phyloP scores from a whole-genome alignment of 1,140 invertebrate genomes.

The Saccostrea cuccullata region DNA sequence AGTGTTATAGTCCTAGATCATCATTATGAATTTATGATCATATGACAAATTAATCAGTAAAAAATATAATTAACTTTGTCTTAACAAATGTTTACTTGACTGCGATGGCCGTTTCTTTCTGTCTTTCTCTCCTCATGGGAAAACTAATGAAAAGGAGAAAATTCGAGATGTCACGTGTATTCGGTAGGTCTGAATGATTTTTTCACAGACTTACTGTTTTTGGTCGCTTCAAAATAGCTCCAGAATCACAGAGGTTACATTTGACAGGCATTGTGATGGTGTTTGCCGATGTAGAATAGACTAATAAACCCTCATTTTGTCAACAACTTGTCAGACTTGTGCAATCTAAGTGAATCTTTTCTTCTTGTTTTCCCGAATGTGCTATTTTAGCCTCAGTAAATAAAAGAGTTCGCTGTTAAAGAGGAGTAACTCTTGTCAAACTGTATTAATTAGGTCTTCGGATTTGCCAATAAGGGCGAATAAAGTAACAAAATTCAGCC shows the following conservation, averaged over 20 bases:
- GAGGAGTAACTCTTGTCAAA: background rate
- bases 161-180: background rate
- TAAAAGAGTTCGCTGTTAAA: constrained; percentile 3
- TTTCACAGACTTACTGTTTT: constrained; percentile 57
- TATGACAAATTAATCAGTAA: background rate
- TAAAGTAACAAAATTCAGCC: too few species aligned
- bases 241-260: constrained; percentile 55
- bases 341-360: background rate
- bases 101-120: background rate
- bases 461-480: too few species aligned
- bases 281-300: background rate
- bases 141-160: background rate
- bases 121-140: background rate
- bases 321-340: background rate
- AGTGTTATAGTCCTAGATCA: background rate
- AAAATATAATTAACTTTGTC: background rate
- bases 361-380: background rate
- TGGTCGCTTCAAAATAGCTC: constrained; percentile 59
- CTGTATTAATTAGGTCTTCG: too few species aligned
- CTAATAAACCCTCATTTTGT: background rate
- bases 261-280: constrained; percentile 53
- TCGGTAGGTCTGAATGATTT: background rate
- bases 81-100: background rate
- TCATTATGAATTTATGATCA: background rate
- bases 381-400: background rate